A percentile compares a stretch with the other conserved stretches of the same genome.
Conservation (phyloP, 2,888 invertebrate species). For the Amaurobius ferox region DNA sequence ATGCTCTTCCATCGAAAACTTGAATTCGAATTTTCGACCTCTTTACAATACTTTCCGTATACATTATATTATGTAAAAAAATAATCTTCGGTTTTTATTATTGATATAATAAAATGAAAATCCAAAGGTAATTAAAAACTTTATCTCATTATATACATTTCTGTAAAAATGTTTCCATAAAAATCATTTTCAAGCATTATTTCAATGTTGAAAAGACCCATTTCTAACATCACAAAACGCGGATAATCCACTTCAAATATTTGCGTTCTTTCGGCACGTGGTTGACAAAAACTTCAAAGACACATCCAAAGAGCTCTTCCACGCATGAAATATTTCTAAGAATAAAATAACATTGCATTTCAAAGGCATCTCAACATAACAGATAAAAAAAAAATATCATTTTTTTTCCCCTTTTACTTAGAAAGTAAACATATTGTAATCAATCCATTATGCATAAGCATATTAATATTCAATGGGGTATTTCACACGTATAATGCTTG, state of each 20-base stretch:
- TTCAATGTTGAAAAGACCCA: too few species aligned
- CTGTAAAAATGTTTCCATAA: too few species aligned
- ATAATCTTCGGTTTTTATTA: too few species aligned
- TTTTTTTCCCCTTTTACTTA: neutral
- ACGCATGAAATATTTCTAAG: neutral
- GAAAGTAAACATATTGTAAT: slow-evolving; percentile 15
- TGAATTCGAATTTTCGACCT: too few species aligned
- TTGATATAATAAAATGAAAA: too few species aligned
- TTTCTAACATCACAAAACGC: neutral
- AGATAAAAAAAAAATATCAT: neutral
- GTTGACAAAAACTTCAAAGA: neutral
- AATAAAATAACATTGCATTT: neutral
- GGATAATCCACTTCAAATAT: neutral
- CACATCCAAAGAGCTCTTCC: neutral
- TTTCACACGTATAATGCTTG: neutral
- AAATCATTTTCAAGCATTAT: too few species aligned
- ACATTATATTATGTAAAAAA: too few species aligned
- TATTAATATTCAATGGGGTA: slow-evolving; percentile 6
- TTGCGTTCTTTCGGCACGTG: neutral
- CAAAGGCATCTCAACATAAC: neutral
- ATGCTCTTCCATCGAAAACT: too few species aligned
- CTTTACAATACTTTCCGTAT: too few species aligned
- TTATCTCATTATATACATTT: too few species aligned
- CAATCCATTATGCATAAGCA: slow-evolving; percentile 6
- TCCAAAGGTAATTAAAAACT: too few species aligned